Evolutionary conservation across 2,113 vertebrate species (phyloP), one percentile per base, ranked within the genome.

Genomic region (Melanotaenia duboulayi): DNA sequence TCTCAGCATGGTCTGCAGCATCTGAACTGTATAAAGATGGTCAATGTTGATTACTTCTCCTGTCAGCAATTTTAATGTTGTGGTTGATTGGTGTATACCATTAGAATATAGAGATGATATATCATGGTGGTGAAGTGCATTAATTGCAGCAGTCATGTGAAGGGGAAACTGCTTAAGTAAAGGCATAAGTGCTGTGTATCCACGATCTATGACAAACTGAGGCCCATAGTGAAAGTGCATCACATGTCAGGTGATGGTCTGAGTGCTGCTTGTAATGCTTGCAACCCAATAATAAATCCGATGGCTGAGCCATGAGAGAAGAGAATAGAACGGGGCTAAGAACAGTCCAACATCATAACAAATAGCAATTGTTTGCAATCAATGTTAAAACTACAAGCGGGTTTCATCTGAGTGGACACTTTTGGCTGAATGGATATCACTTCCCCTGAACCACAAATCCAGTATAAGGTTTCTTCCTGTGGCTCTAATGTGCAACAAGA

Each of bases 351-450:
- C 46, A 22, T 78, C 7, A n/a, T 7, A 50, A 72, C 60, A 62
- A 80, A 28, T 32, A 68, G 71, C 22, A n/a, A 80, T n/a, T 58
- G 57, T 11, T 76, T 46, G 40, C 66, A 89, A 85, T 82, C 58
- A 83, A 68, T 85, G 86, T 90, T 80, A 89, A 62, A 83, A 85
- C 51, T 78, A 87, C 77, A 74, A 83, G 69, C 28, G 59, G 60
- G 70, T 65, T 81, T 83, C 65, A 84, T 79, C 71, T 82, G 82
- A 88, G 87, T 85, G 77, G 84, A 81, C 87, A 89, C 81, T 86
- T 89, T 89, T 87, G 62, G 58, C 81, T 68, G 65, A 83, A 86
- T 65, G 78, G 78, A 74, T 32, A 69, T 74, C 76, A 75, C 84
- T 88, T 86, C 80, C 75, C 56, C 51, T 49, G 56, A 13, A 84